Conservation (phyloP, 2,797 vertebrate genomes). For the Brachyrhaphis roseni region DNA sequence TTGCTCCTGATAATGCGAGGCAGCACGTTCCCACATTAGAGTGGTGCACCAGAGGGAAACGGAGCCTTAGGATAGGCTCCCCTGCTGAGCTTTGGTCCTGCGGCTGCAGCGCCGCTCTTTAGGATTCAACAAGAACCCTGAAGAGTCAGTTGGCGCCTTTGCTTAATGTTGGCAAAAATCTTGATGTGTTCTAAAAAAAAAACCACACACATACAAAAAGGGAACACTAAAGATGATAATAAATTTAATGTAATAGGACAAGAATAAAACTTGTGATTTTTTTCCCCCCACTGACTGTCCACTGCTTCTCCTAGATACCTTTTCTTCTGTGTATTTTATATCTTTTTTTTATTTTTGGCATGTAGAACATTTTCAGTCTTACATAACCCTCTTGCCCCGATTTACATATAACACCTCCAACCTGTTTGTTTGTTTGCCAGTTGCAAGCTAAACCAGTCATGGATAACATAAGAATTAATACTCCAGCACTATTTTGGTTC, state of each 20-base stretch:
- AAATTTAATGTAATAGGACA: background rate
- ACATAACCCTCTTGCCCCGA: background rate
- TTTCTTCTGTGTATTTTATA: background rate
- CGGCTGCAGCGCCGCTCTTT: conserved; percentile 53
- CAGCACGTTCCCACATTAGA: conserved; percentile 55
- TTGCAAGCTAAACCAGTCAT: background rate
- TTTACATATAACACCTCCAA: background rate
- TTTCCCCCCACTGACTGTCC: background rate
- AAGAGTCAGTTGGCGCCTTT: conserved; percentile 32
- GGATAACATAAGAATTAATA: background rate
- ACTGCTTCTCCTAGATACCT: background rate
- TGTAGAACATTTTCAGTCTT: background rate
- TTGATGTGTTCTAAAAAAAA: conserved; percentile 29
- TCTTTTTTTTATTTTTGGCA: background rate
- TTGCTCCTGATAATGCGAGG: conserved; percentile 58
- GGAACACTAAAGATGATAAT: background rate
- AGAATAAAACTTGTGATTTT: conserved; percentile 29
- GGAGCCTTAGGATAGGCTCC: conserved; percentile 58
- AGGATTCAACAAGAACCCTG: conserved; percentile 46
- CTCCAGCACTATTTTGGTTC: background rate
- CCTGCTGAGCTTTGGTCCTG: conserved; percentile 47
- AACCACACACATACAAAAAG: too few relatives aligned
- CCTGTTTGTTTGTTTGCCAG: background rate
- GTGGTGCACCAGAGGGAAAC: conserved; percentile 45
- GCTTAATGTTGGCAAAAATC: conserved; percentile 60